Evolutionary conservation across 2,113 vertebrate genomes (phyloP).

Genomic region (Fulica atra): DNA sequence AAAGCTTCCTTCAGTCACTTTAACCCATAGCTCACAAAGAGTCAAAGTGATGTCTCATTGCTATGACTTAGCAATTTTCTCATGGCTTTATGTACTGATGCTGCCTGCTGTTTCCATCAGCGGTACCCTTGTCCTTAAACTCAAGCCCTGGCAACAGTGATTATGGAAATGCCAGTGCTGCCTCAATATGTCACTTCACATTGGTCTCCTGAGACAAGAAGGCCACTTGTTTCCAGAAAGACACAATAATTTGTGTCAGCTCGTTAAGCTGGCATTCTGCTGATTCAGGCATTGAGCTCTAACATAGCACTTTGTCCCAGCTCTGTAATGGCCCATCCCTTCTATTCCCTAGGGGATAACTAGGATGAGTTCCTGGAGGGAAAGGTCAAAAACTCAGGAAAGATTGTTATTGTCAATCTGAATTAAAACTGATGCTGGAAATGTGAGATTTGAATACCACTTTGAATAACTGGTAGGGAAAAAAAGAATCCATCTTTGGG

Average conservation of each 20-base stretch:
- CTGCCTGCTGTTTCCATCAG: not conserved
- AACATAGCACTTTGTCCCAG: slow-evolving; percentile 20
- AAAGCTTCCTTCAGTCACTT: not conserved
- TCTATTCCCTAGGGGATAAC: not conserved
- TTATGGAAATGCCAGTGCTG: slow-evolving; percentile 40
- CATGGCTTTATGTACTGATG: not conserved
- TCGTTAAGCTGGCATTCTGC: slow-evolving; percentile 65
- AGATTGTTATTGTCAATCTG: slow-evolving; percentile 22
- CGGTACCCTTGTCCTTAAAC: not conserved
- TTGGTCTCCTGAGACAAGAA: slow-evolving; percentile 41
- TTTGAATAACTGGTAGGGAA: not conserved
- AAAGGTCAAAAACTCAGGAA: slow-evolving; percentile 35
- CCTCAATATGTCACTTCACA: slow-evolving; percentile 54
- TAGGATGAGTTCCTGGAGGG: not conserved
- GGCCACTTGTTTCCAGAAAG: slow-evolving; percentile 47
- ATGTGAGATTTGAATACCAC: not conserved
- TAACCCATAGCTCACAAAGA: not conserved
- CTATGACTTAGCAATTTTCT: not conserved
- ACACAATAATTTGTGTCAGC: slow-evolving; percentile 58
- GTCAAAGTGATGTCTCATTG: not conserved
- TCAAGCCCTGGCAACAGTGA: not conserved
- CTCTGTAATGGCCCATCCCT: slow-evolving; percentile 8
- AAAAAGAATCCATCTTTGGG: not conserved
- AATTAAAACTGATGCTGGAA: slow-evolving; percentile 37
- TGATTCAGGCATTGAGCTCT: slow-evolving; percentile 53